Percentiles rank a stretch among this genome's conserved stretches.
phyloP scores from a whole-genome alignment of 2,888 invertebrate species.

The Lucinisca nassula region DNA sequence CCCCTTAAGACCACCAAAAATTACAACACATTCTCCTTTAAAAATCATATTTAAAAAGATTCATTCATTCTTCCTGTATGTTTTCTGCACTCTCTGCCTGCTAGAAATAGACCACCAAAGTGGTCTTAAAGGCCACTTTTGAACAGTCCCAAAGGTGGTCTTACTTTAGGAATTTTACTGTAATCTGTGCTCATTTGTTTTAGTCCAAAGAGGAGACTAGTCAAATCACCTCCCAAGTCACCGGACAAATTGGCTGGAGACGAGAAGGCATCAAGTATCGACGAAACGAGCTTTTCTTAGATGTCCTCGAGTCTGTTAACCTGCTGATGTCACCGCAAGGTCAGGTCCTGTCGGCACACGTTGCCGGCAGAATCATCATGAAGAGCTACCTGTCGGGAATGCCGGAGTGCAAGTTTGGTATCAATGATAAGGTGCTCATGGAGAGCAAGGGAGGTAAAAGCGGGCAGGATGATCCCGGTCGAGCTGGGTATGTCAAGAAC shows the following conservation, averaged over 20 bases:
- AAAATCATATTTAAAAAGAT: no score
- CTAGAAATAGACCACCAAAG: no score
- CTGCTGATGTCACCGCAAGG: constrained; percentile 99
- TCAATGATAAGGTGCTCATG: constrained; percentile 99
- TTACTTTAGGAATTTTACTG: no score
- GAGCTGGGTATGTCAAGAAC: constrained; percentile 75
- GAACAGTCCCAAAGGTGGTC: no score
- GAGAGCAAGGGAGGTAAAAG: constrained; percentile 91
- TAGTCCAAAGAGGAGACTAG: constrained; percentile 99
- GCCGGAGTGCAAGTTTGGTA: constrained; percentile 99
- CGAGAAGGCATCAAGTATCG: constrained; percentile 99
- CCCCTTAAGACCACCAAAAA: no score
- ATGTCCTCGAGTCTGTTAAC: constrained; percentile 99
- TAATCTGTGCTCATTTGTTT: no score
- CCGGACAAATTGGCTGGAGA: constrained; percentile 99
- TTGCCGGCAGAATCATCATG: constrained; percentile 99
- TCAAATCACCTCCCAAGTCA: constrained; percentile 99
- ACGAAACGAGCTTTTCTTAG: constrained; percentile 99
- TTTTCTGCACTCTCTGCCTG: no score
- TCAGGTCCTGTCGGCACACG: constrained; percentile 98
- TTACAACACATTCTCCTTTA: no score
- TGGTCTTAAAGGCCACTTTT: no score
- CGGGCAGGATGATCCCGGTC: constrained; percentile 82
- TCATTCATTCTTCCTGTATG: no score
- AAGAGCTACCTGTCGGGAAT: constrained; percentile 99